Evolutionary conservation across 53 echinoderm and acorn worm species (phyloP).

Genomic region (Hippasteria phrygiana): DNA sequence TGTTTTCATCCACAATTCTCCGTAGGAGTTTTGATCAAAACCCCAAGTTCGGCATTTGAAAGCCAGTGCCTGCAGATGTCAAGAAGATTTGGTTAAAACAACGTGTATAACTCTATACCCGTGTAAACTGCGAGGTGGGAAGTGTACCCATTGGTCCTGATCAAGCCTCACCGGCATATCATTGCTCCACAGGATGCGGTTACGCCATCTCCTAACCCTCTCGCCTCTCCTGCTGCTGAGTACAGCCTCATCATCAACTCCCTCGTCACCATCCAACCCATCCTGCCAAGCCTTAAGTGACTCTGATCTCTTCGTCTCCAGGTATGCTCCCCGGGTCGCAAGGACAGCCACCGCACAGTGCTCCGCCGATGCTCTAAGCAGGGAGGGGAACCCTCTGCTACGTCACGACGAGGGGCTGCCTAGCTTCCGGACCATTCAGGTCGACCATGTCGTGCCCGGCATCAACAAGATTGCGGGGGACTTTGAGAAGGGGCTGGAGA

Average conservation of each 20-base stretch:
- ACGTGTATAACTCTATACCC: too few relatives aligned
- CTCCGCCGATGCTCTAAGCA: slow-evolving; percentile 28
- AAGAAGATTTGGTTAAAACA: too few relatives aligned
- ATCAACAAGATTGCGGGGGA: slow-evolving; percentile 73
- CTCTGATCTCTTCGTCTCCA: slow-evolving; percentile 50
- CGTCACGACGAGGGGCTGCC: slow-evolving; percentile 78
- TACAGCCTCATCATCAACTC: not conserved
- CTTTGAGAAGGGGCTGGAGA: slow-evolving; percentile 69
- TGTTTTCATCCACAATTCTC: too few relatives aligned
- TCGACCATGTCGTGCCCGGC: slow-evolving; percentile 80
- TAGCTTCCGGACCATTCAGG: slow-evolving; percentile 70
- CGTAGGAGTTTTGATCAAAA: too few relatives aligned
- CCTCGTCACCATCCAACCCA: not conserved
- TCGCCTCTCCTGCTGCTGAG: not conserved
- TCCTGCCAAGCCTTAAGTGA: slow-evolving; percentile 32
- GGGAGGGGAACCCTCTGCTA: slow-evolving; percentile 76
- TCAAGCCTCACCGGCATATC: not conserved
- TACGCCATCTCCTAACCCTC: not conserved
- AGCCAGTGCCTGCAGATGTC: too few relatives aligned
- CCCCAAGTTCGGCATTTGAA: too few relatives aligned
- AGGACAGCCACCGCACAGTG: not conserved
- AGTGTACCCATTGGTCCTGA: too few relatives aligned
- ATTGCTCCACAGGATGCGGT: slow-evolving; percentile 1
- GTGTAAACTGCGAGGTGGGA: too few relatives aligned
- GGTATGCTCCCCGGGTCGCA: slow-evolving; percentile 1